These are phyloP conservation scores for Cryptotermes secundus DNA, from an alignment of 1,140 invertebrate genomes.

Conservation along the genomic window DNA sequence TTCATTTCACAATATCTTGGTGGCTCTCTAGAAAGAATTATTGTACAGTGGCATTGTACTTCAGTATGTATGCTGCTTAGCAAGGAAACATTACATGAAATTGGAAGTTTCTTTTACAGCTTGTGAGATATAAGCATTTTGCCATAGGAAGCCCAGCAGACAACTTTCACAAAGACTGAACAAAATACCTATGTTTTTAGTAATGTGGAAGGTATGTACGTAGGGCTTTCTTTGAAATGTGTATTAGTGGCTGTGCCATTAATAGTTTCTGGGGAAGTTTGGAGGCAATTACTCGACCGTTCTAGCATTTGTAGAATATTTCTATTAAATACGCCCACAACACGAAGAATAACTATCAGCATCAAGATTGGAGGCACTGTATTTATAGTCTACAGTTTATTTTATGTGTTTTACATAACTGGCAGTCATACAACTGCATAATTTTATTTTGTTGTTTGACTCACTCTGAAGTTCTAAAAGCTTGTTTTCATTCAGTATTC, in stretches of 20 bases:
- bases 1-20: background rate
- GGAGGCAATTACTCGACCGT: background rate
- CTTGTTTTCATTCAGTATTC: background rate
- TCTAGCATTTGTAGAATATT: background rate
- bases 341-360: background rate
- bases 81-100: background rate
- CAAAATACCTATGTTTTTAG: background rate
- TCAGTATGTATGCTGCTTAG: background rate
- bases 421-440: background rate
- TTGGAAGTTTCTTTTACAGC: background rate
- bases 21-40: background rate
- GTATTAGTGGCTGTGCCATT: background rate
- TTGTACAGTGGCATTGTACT: background rate
- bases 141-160: background rate
- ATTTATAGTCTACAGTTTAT: background rate
- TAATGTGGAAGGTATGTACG: background rate
- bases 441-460: constrained; percentile 1
- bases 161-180: background rate
- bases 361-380: background rate
- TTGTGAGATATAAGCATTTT: background rate
- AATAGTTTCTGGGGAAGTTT: constrained; percentile 7
- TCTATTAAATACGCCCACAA: background rate
- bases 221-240: constrained; percentile 9
- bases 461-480: background rate
- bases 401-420: background rate